Evolutionary conservation across 2,113 vertebrate species (phyloP), one percentile per base, ranked within the genome.

Genomic region (Cariama cristata): DNA sequence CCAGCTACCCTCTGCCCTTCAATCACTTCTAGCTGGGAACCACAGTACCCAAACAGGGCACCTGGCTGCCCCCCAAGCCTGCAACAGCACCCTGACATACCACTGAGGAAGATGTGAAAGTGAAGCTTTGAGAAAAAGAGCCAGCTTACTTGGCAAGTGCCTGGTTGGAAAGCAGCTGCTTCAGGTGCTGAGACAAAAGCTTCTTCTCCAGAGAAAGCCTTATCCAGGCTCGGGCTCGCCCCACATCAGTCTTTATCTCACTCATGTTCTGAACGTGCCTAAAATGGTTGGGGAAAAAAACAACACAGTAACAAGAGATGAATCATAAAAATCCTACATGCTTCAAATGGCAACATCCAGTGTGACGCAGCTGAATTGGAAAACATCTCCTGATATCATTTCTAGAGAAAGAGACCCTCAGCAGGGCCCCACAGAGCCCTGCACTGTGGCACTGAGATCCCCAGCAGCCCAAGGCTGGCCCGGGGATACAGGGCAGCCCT

Each of bases 141-240:
- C 13, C 77, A 10, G 32, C 98, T 98, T 97, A 99, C 99, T 98
- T 99, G 96, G 99, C 99, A 97, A 98, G 98, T 32, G 91, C 96
- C 58, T 99, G 99, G 96, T 99, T 98, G 32, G 98, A 98, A 38
- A 99, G 98, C 89, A 99, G 97, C 97, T 99, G 99, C 97, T 99
- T 99, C 49, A 99, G 99, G 77, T 99, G 99, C 72, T 99, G 99
- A n/a, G 99, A 99, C 26, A 99, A 96, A 74, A 99, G 98, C 92
- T 99, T 99, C 98, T 99, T 99, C 97, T 99, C 99, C 85, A 99
- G 98, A 60, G 99, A 99, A 94, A 99, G 95, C 26, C 99, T 98
- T 89, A 99, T 99, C 99, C 99, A 99, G 16, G 99, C 99, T 75
- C 99, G 98, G 42, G 99, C 99, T 90, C 99, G 98, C 20, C 99